Evolutionary conservation across 2,888 invertebrate genomes (phyloP).

Genomic region (Linnaemya tessellans): DNA sequence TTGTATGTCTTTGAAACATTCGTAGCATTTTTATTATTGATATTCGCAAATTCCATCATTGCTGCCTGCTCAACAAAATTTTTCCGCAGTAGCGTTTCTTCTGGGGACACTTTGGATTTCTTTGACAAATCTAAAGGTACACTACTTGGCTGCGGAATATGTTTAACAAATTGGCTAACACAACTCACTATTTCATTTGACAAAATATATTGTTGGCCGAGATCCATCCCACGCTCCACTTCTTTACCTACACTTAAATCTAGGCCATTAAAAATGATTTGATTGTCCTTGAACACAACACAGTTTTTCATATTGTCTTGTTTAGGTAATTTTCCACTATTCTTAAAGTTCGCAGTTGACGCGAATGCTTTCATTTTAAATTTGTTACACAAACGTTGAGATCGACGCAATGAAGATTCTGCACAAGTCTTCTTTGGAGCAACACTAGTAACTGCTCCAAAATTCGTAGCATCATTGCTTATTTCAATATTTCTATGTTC

Average conservation of each 20-base stretch:
- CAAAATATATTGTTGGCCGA: neutral
- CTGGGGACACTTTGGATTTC: slow-evolving; percentile 24
- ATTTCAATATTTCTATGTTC: neutral
- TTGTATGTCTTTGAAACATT: neutral
- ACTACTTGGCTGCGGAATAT: neutral
- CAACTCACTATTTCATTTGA: neutral
- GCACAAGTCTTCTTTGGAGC: neutral
- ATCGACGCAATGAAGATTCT: slow-evolving; percentile 3
- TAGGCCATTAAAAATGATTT: slow-evolving; percentile 4
- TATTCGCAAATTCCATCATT: neutral
- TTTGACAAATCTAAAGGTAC: slow-evolving; percentile 59
- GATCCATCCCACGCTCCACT: no score
- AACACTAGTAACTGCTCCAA: neutral
- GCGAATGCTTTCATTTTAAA: neutral
- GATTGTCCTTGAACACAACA: neutral
- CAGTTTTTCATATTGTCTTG: neutral
- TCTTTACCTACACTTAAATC: neutral
- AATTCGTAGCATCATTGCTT: neutral
- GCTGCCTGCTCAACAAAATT: neutral
- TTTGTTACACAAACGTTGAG: slow-evolving; percentile 28
- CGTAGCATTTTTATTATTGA: neutral
- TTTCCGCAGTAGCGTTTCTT: neutral
- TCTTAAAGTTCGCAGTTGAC: neutral
- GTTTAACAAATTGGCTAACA: neutral
- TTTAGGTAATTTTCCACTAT: neutral